Evolutionary conservation across 2,113 vertebrate species (phyloP).

Genomic region (Callipepla californica): DNA sequence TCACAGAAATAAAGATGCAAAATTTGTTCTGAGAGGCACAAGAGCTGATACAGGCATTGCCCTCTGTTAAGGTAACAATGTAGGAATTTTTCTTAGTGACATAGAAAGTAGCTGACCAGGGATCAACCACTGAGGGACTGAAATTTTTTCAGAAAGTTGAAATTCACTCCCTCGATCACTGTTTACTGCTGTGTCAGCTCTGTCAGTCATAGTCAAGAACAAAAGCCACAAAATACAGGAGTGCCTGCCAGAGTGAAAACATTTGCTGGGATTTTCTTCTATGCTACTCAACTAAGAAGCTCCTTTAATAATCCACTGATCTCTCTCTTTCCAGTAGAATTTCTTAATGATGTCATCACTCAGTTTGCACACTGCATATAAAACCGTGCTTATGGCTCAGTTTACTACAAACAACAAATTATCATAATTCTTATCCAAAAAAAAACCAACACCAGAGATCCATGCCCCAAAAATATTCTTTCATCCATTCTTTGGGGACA

Average conservation of each 20-base stretch:
- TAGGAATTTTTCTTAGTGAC: neutral
- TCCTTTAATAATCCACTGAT: neutral
- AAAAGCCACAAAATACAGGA: neutral
- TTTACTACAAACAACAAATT: slow-evolving; percentile 21
- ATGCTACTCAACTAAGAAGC: neutral
- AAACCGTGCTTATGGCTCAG: neutral
- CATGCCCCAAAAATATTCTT: slow-evolving; percentile 38
- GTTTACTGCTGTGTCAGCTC: neutral
- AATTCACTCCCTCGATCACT: neutral
- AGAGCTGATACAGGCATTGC: accelerated
- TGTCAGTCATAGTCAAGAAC: neutral
- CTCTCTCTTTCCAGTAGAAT: neutral
- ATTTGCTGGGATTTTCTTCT: neutral
- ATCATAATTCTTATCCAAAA: neutral
- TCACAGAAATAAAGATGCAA: neutral
- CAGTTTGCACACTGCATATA: neutral
- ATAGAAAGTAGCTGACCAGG: neutral
- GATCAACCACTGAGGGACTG: accelerated
- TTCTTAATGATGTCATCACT: slow-evolving; percentile 11
- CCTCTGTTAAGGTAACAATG: neutral
- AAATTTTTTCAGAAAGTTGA: neutral
- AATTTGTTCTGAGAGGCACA: neutral
- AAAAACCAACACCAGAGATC: neutral
- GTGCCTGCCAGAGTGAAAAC: neutral
- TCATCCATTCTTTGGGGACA: slow-evolving; percentile 37